Evolutionary conservation across 2,113 vertebrate species (phyloP), one percentile per base, ranked within the genome.

Genomic region (Coptodon bakossiorum): DNA sequence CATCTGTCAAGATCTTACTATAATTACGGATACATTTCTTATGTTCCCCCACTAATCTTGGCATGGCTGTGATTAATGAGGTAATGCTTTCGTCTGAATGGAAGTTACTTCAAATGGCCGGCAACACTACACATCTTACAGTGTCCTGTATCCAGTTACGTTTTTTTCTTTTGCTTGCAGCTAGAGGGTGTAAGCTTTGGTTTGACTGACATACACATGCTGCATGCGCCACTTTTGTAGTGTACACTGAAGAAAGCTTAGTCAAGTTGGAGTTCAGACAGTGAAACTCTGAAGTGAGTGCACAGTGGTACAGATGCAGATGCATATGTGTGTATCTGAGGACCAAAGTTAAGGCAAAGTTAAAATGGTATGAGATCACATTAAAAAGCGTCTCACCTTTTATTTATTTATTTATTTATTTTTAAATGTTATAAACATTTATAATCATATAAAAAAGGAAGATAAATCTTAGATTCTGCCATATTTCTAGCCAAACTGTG

Each of bases 1-100:
- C 63, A 88, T 87, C 89, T 78, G 27, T 90, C 91, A 91, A 31
- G 86, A 86, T 84, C 86, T 79, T 34, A 83, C 22, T 87, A 45
- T 40, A 54, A 91, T 91, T 86, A 90, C 80, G 48, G 40, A 59
- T 11, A 79, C 34, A 27, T 82, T 53, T 80, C 59, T 45, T 24
- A 48, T 66, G 76, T 76, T 80, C 82, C 78, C 53, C 40, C 22
- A 27, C 40, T 79, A 16, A 81, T 87, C 48, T 34, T 81, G 10
- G 38, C 34, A 27, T 50, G 68, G 13, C 56, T 45, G 27, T 59
- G 43, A 78, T 43, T 84, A 57, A 88, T 59, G 27, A 27, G 27
- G 27, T 56, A 61, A 86, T 59, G 52, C 12, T 78, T 81, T 59
- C 31, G 7, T 76, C 4, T 31, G 52, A 17, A 89, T 52, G 13